Base-by-base conservation (phyloP, 2,888 invertebrate genomes). In the Candidula unifasciata region DNA sequence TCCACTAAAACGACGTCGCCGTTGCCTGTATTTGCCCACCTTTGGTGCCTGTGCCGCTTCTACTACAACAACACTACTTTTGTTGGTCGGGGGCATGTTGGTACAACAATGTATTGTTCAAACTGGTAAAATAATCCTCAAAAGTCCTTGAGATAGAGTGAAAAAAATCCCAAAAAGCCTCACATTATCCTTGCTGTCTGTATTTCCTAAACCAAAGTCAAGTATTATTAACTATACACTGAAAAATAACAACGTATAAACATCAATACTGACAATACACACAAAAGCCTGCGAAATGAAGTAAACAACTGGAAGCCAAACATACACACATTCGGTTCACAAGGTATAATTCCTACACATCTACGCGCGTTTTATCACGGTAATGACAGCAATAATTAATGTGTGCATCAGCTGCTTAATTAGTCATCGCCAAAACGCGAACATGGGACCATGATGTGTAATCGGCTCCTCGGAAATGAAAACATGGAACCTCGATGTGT, bases 71-170 rank as follows among this genome's bases (percentile, higher is more conserved):
- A 27, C 35, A 37, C 21, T 21, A 16, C 44, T n/a, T 73, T 73
- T 73, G 27, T 73, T 73, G 13, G 73, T 73, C n/a, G 73, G 73
- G n/a, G 73, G 73, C 73, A 73, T 73, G 16, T 24, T 44, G n/a
- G 24, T 8, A n/a, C 21, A 24, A 16, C 21, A 60, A 16, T 21
- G 5, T 60, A 60, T n/a, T 60, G 60, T 60, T n/a, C 60, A n/a
- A 60, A 60, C 21, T 13, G 21, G 24, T n/a, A 60, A 6, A 60
- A 60, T 24, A 60, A 60, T 60, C 60, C 60, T 60, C 13, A 24
- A 21, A 18, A 60, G n/a, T 60, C n/a, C 21, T 60, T 21, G n/a
- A n/a, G 10, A 16, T 54, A 18, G 57, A n/a, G n/a, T n/a, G n/a
- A n/a, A 6, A 10, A 13, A 44, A 44, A 13, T 13, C 44, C 44